Base-by-base conservation (phyloP, 2,113 vertebrate species). In the Panurus biarmicus region DNA sequence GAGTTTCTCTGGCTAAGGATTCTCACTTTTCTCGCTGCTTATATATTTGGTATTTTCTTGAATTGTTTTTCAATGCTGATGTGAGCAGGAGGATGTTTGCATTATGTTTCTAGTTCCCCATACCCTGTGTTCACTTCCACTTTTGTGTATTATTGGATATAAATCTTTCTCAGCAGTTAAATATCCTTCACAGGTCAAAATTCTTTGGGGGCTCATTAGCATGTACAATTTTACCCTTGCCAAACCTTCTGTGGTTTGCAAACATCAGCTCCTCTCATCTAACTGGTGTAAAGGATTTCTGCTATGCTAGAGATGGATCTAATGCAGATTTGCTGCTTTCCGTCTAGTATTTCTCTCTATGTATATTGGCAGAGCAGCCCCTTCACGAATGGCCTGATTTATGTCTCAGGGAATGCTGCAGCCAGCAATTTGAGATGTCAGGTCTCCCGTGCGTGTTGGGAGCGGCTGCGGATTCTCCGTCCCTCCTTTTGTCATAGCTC, bases 181-280 rank as follows among this genome's bases (percentile, higher is more conserved):
- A 85, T 93, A 95, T 50, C 73, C 74, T 91, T 95, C 81, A 70
- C 93, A 95, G 91, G 95, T 94, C 89, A 93, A 76, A 94, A 96
- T 93, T 95, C 93, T 95, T 89, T 56, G 53, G 89, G 89, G 93
- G 81, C 89, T 94, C 78, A 87, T 95, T 96, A 89, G 51, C 85
- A 89, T 85, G 89, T 89, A 91, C 50, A 92, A 64, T 72, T 79
- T 83, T 66, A 73, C 85, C 85, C 64, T 92, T 89, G 89, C 93
- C 93, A 96, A 93, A 73, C 93, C 93, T 94, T 65, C 81, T 92
- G 81, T 94, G 95, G 94, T 95, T 96, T 93, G 65, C 85, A 79
- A 89, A 85, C 94, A 94, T 87, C 85, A 65, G 81, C 87, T 96
- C 93, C 94, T 89, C 89, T 89, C 94, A 66, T 95, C 89, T 91